Evolutionary conservation across 2,888 invertebrate species (phyloP), one percentile per base, ranked within the genome.

Genomic region (Thecocarcelia acutangulata): DNA sequence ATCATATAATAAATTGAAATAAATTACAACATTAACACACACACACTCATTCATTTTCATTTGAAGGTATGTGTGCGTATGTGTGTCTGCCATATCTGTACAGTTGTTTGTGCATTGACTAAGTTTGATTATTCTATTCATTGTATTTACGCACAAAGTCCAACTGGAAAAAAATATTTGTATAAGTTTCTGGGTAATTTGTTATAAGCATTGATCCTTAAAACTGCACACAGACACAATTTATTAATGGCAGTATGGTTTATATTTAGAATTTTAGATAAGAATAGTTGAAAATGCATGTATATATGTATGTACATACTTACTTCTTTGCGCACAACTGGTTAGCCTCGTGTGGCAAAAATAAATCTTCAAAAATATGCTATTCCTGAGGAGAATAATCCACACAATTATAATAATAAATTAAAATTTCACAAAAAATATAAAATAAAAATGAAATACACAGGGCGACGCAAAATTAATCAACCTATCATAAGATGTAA

Each of bases 91-190:
- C 15, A 28, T 21, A 19, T 42, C 4, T 6, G 13, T 28, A 12
- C 48, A 44, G 9, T 12, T 44, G 15, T 63, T 28, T 61, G 61
- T 42, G 13, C 42, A 73, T 54, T 63, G 72, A 33, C 42, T 52
- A 73, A 73, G 52, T 73, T 63, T 44, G 33, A 73, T 61, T 73
- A 63, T 44, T 73, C 33, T 33, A 63, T 63, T 54, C 42, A 73
- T 63, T 73, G 72, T 28, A 44, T 63, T 73, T 63, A 44, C 52
- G 44, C 42, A 73, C 19, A 61, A 11, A 19, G 6, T 44, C 42
- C 6, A 50, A 72, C 42, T 63, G 44, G 19, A 54, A 44, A 63
- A 61, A 61, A 52, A 11, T 9, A 52, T 52, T 42, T 44, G 12
- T 21, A n/a, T 42, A 12, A 21, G n/a, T 50, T 70, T 59, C 59